phyloP scores from a whole-genome alignment of 2,113 vertebrate species.

The Istiophorus platypterus region DNA sequence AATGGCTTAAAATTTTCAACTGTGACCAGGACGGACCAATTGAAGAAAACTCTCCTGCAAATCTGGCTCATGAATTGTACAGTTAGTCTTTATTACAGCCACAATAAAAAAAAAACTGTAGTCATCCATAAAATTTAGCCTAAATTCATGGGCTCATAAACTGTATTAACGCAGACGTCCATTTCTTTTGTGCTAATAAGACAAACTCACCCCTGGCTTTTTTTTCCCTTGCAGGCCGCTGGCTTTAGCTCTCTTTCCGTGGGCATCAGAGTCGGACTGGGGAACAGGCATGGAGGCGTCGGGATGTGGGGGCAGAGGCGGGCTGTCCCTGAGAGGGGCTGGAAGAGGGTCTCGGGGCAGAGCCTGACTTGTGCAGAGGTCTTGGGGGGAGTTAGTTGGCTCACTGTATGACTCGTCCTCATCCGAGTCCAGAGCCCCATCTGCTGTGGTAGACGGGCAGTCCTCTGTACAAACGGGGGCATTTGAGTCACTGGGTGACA shows the following conservation, averaged over 20 bases:
- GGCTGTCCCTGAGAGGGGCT: conserved; percentile 87
- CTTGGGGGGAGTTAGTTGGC: conserved; percentile 72
- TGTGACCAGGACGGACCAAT: no score
- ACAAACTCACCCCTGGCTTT: conserved; percentile 61
- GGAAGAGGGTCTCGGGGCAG: conserved; percentile 87
- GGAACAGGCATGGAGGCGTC: conserved; percentile 91
- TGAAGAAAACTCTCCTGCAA: no score
- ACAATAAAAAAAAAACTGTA: no score
- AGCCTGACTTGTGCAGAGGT: conserved; percentile 65
- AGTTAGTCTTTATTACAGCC: no score
- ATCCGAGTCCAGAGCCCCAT: conserved; percentile 89
- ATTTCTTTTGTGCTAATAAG: conserved; percentile 59
- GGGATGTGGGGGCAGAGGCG: conserved; percentile 87
- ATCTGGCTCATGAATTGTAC: no score
- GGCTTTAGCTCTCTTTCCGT: conserved; percentile 66
- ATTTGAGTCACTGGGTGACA: conserved; percentile 90
- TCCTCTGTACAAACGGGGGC: conserved; percentile 84
- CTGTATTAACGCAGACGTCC: not conserved
- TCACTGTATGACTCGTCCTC: conserved; percentile 85
- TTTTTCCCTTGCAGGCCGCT: conserved; percentile 78
- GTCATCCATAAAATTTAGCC: not conserved
- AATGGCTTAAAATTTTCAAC: no score
- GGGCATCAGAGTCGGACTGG: conserved; percentile 85
- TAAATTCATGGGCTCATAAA: not conserved
- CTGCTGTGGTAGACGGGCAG: conserved; percentile 87